Evolutionary conservation across 2,888 invertebrate genomes (phyloP), one percentile per base, ranked within the genome.

Genomic region (Hemistola chrysoprasaria): DNA sequence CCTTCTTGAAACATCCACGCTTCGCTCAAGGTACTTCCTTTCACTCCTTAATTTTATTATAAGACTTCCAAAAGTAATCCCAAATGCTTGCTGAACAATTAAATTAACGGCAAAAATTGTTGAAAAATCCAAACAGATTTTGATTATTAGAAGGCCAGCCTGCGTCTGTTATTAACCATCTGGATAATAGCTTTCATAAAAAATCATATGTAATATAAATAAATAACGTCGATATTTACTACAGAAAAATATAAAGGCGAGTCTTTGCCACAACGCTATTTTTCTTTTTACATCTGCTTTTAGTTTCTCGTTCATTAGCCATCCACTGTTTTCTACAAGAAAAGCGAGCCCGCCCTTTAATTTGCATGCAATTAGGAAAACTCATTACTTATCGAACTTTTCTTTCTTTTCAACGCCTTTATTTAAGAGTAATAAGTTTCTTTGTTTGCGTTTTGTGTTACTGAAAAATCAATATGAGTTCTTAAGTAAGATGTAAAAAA

Each of bases 301-400:
- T 22, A 42, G 47, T 40, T 52, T 43, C 39, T 24, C 43, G 35
- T 56, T 54, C 43, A 53, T 56, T 53, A 52, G 30, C 29, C 43
- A 16, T 16, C 31, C 42, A 33, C 42, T 41, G 40, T 53, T 52
- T 58, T 48, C 35, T 24, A 30, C 38, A 42, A 32, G 41, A 42
- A 45, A 40, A 23, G 31, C 11, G 30, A 9, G 7, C 37, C 29
- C 29, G 34, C 37, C 43, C 41, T 56, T 41, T 47, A 53, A 53
- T 56, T 56, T 53, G 49, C 50, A 50, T 53, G 43, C 47, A 55
- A 52, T 55, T 55, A 50, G 40, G 43, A 33, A 30, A 34, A 22
- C 34, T 45, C 47, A 49, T 50, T 53, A 56, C 40, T 49, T 50
- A 47, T 50, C 29, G 39, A 43, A 43, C 39, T 40, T 43, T 33